phyloP scores from a whole-genome alignment of 2,888 invertebrate genomes.

The Alloscopus bannaensis region DNA sequence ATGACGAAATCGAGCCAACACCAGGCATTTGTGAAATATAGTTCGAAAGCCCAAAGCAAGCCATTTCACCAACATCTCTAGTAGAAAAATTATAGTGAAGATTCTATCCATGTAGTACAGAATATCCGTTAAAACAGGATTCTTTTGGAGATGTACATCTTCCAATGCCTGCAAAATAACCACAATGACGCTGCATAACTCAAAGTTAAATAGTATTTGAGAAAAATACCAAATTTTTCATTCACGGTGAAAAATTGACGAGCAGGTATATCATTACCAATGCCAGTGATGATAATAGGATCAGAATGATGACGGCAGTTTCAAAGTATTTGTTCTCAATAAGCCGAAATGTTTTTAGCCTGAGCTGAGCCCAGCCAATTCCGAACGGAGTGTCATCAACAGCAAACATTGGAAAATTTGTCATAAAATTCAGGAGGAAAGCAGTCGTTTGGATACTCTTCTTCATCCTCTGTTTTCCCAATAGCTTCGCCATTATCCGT shows the following conservation, averaged over 20 bases:
- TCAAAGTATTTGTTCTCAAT: conserved; percentile 99
- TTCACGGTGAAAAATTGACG: neutral
- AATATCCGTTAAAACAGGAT: conserved; percentile 93
- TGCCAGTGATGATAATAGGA: conserved; percentile 97
- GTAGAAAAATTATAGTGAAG: conserved; percentile 98
- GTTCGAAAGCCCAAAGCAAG: conserved; percentile 93
- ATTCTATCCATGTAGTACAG: conserved; percentile 98
- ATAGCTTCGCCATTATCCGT: conserved; percentile 50
- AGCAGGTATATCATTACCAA: conserved; percentile 80
- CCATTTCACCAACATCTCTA: conserved; percentile 99
- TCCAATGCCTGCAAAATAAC: conserved; percentile 99
- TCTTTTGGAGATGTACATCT: conserved; percentile 93
- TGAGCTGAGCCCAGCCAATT: conserved; percentile 94
- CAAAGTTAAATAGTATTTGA: neutral
- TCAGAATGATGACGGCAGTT: conserved; percentile 98
- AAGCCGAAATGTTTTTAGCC: conserved; percentile 93
- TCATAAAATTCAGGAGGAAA: conserved; percentile 92
- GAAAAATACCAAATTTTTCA: conserved; percentile 1
- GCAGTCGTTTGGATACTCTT: conserved; percentile 93
- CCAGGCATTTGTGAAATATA: conserved; percentile 99
- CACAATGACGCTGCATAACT: too few species aligned
- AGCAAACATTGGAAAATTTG: conserved; percentile 89
- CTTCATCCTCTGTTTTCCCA: conserved; percentile 62
- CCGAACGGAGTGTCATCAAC: conserved; percentile 86
- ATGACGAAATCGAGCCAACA: conserved; percentile 99